Percentiles rank a stretch among this genome's conserved stretches.
phyloP scores from a whole-genome alignment of 2,797 vertebrate genomes.

The Alauda arvensis region DNA sequence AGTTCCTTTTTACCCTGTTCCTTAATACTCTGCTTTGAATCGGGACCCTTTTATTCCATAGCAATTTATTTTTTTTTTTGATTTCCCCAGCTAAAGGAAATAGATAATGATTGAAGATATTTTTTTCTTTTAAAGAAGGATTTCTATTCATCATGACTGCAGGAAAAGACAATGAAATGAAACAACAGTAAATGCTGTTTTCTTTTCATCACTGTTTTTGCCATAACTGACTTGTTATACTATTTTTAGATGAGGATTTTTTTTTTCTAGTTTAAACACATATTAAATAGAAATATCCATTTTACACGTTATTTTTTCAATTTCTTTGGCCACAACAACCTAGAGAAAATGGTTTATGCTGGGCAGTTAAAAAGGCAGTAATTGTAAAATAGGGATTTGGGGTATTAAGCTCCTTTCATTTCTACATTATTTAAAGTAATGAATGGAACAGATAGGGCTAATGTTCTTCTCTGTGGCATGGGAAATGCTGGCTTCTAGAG shows the following conservation, averaged over 20 bases:
- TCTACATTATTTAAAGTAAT: background rate
- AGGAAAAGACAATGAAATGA: background rate
- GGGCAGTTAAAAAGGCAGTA: background rate
- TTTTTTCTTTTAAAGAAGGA: background rate
- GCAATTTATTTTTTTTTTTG: background rate
- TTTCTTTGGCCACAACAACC: background rate
- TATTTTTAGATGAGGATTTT: background rate
- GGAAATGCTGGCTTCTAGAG: slow-evolving; percentile 26
- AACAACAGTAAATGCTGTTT: background rate
- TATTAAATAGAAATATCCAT: background rate
- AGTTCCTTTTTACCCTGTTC: background rate
- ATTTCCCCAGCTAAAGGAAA: background rate
- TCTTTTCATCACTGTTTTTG: background rate
- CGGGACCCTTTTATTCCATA: background rate
- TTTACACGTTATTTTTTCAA: background rate
- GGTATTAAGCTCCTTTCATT: background rate
- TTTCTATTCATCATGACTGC: background rate
- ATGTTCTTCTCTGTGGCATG: background rate
- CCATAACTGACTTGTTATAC: background rate
- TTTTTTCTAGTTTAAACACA: background rate
- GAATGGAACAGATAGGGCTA: background rate
- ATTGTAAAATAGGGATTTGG: background rate
- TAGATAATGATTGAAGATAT: background rate
- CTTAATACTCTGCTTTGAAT: background rate
- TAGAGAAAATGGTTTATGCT: background rate